Evolutionary conservation across 2,113 vertebrate genomes (phyloP).

Genomic region (Gymnogyps californianus): DNA sequence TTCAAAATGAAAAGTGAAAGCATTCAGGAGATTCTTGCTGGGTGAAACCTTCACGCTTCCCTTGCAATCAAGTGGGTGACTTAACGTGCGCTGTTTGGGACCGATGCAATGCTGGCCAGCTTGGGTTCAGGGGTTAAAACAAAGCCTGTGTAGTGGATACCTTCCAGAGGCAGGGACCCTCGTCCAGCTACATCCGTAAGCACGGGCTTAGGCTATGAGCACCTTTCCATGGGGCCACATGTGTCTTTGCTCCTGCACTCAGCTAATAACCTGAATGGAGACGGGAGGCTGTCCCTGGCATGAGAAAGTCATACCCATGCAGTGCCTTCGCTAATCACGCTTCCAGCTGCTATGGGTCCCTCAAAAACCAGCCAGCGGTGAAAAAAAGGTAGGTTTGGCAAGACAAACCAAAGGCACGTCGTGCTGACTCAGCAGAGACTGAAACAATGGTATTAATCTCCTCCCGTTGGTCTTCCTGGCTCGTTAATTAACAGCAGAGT

Average conservation of each 20-base stretch:
- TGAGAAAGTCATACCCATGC: fast-evolving
- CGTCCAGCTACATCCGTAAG: fast-evolving
- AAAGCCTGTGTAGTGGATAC: not conserved
- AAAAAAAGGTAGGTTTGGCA: not conserved
- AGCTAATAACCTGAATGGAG: not conserved
- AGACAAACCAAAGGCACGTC: not conserved
- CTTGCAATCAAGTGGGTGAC: not conserved
- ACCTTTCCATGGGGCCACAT: fast-evolving
- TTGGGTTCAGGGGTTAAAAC: not conserved
- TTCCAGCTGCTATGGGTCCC: not conserved
- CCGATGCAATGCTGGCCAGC: not conserved
- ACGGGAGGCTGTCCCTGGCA: not conserved
- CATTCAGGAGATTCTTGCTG: fast-evolving
- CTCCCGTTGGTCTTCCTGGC: not conserved
- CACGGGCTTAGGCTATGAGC: not conserved
- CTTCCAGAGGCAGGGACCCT: not conserved
- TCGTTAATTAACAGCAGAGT: not conserved
- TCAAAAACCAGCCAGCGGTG: not conserved
- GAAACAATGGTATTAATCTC: not conserved
- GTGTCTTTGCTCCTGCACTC: not conserved
- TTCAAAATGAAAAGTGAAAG: not conserved
- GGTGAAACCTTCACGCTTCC: not conserved
- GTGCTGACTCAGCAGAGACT: not conserved
- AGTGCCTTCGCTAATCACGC: fast-evolving
- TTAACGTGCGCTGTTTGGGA: fast-evolving